Percentiles rank a stretch among this genome's conserved stretches.
phyloP scores from a whole-genome alignment of 2,113 vertebrate genomes.

The Maccullochella peelii region DNA sequence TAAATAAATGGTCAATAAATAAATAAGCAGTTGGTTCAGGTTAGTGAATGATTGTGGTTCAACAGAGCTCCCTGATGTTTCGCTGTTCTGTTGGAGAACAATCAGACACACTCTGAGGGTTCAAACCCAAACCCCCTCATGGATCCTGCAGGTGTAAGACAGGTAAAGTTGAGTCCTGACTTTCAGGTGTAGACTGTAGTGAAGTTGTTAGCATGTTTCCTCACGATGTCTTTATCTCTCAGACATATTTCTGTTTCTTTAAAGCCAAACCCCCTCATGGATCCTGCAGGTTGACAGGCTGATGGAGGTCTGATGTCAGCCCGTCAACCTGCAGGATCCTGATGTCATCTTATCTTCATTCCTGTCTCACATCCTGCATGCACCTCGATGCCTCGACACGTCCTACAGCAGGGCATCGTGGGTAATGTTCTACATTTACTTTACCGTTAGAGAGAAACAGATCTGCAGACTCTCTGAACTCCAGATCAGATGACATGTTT shows the following conservation, averaged over 20 bases:
- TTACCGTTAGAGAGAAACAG: neutral
- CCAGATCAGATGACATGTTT: neutral
- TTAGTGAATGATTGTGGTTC: no score
- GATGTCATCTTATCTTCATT: conserved; percentile 60
- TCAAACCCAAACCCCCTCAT: no score
- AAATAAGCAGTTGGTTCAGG: no score
- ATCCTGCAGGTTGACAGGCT: conserved; percentile 50
- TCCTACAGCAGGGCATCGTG: neutral
- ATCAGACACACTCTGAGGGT: no score
- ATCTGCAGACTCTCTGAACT: neutral
- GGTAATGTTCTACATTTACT: neutral
- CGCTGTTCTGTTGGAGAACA: no score
- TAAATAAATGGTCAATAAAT: no score
- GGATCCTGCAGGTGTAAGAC: neutral
- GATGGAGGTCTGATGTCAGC: conserved; percentile 15
- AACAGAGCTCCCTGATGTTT: no score
- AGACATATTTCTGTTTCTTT: neutral
- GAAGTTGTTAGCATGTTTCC: conserved; percentile 3
- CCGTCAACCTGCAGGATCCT: no score
- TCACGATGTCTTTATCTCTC: conserved; percentile 17
- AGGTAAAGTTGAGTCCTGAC: neutral
- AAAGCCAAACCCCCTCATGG: conserved; percentile 66
- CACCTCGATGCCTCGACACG: conserved; percentile 24
- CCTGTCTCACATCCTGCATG: conserved; percentile 51
- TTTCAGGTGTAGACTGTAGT: neutral